Percentiles rank a stretch among this genome's conserved stretches.
These are phyloP conservation scores for Hirtodrosophila duncani DNA, from an alignment of 2,888 invertebrate genomes.

Conservation along the genomic window DNA sequence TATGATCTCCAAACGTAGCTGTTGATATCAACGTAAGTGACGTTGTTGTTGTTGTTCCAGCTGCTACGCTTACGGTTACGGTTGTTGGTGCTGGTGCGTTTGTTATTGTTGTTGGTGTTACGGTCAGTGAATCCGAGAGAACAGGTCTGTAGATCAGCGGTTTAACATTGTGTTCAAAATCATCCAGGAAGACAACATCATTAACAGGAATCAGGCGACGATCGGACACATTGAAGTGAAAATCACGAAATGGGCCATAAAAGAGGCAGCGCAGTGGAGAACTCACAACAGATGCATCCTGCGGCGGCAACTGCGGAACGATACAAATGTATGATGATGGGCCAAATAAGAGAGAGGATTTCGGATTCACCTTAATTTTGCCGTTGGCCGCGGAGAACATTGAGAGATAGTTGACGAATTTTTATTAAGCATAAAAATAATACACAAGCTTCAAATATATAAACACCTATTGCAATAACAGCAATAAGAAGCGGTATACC, in stretches of 20 bases:
- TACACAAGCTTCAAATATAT: constrained; percentile 5
- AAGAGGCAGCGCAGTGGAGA: constrained; percentile 74
- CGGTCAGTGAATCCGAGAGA: constrained; percentile 25
- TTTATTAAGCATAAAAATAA: constrained; percentile 18
- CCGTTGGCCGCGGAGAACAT: constrained; percentile 72
- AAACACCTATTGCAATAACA: constrained; percentile 4
- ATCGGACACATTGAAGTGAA: constrained; percentile 65
- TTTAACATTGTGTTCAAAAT: constrained; percentile 65
- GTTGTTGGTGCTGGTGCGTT: constrained; percentile 2
- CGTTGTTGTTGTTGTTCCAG: constrained; percentile 4
- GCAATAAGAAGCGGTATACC: constrained; percentile 3
- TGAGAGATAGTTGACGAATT: constrained; percentile 24
- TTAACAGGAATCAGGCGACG: constrained; percentile 73
- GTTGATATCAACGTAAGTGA: constrained; percentile 1
- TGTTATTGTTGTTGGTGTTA: constrained; percentile 7
- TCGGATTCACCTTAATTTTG: constrained; percentile 70
- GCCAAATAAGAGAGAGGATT: no score
- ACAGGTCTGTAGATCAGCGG: constrained; percentile 75
- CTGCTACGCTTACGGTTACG: constrained; percentile 17
- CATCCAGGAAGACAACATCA: constrained; percentile 74
- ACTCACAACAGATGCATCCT: constrained; percentile 58
- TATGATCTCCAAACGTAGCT: neutral
- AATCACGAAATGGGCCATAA: constrained; percentile 74
- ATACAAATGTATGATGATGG: constrained; percentile 23
- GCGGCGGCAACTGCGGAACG: constrained; percentile 67